phyloP scores from a whole-genome alignment of 2,888 invertebrate genomes.

The Micropterix aruncella region DNA sequence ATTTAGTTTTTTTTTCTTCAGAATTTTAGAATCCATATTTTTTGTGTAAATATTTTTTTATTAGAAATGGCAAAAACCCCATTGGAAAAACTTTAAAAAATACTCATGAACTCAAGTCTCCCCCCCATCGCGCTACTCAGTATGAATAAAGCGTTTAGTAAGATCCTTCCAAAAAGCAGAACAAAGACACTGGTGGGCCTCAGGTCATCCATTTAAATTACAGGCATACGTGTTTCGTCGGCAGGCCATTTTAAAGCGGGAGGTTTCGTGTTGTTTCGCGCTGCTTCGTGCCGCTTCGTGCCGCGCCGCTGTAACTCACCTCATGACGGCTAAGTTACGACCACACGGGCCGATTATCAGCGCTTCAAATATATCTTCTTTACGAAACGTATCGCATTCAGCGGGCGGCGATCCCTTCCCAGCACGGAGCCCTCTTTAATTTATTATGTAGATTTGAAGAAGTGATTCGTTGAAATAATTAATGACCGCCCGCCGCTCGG shows the following conservation, averaged over 20 bases:
- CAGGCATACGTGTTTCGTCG: background rate
- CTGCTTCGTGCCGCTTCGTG: background rate
- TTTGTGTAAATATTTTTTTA: too few species aligned
- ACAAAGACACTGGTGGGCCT: too few species aligned
- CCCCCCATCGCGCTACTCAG: too few species aligned
- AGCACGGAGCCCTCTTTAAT: background rate
- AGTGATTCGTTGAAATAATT: background rate
- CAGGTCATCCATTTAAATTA: background rate
- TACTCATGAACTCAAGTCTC: too few species aligned
- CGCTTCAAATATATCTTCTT: background rate
- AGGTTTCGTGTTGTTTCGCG: background rate
- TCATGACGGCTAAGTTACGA: background rate
- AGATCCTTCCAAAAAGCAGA: too few species aligned
- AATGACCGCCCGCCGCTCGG: background rate
- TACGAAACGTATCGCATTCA: too few species aligned
- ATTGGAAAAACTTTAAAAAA: too few species aligned
- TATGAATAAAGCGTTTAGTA: too few species aligned
- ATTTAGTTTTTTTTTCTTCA: too few species aligned
- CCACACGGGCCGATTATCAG: background rate
- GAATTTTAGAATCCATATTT: too few species aligned
- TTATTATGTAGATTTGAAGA: background rate
- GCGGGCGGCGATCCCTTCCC: background rate
- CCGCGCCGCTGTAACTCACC: background rate
- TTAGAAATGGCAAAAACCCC: too few species aligned
- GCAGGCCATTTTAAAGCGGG: too few species aligned